phyloP scores from a whole-genome alignment of 2,797 vertebrate genomes.

The Pipistrellus kuhlii region DNA sequence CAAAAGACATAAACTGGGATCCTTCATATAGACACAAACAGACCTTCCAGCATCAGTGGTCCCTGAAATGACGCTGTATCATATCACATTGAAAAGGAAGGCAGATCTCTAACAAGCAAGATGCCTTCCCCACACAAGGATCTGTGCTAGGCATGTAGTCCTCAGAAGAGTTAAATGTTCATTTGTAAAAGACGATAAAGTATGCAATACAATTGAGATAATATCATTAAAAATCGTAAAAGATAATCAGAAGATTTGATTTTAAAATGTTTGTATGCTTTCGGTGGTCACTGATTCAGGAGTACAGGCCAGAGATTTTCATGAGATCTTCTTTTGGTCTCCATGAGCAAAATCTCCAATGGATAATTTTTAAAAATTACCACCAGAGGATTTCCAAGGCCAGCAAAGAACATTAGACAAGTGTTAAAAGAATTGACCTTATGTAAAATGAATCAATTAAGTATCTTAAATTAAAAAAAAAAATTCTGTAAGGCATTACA shows the following conservation, averaged over 20 bases:
- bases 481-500: neutral
- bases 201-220: neutral
- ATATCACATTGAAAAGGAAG: neutral
- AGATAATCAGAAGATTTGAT: neutral
- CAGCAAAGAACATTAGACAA: neutral
- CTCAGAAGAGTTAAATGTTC: neutral
- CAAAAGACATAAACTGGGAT: neutral
- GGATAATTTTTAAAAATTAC: neutral
- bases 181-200: neutral
- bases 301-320: neutral
- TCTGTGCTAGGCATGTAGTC: neutral
- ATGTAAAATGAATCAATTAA: neutral
- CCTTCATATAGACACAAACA: neutral
- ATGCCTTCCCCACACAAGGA: neutral
- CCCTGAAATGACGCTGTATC: neutral
- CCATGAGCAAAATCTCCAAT: neutral
- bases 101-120: neutral
- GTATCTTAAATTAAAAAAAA: neutral
- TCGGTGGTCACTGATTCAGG: neutral
- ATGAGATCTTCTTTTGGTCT: neutral
- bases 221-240: neutral
- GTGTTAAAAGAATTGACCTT: constrained; percentile 4
- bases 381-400: neutral
- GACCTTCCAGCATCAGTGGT: neutral
- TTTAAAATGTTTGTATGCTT: neutral